A percentile compares a stretch with the other conserved stretches of the same genome.
phyloP scores from a whole-genome alignment of 2,888 invertebrate species.

The Elaeidobius kamerunicus region DNA sequence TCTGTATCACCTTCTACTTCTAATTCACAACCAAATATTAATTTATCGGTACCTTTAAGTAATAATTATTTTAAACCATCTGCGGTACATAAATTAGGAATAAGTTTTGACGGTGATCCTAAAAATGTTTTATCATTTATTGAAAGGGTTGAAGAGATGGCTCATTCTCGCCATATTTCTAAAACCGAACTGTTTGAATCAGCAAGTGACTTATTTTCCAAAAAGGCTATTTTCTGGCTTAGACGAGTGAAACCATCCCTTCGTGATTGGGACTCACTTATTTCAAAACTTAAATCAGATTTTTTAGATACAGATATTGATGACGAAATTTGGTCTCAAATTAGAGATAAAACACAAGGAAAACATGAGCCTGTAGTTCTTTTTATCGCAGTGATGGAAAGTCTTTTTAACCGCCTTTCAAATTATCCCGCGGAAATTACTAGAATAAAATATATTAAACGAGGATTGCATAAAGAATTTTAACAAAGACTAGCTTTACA shows the following conservation, averaged over 20 bases:
- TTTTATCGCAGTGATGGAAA: constrained; percentile 2
- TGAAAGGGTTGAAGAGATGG: neutral
- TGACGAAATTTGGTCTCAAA: constrained; percentile 11
- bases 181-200: neutral
- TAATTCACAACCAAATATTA: neutral
- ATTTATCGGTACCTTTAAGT: neutral
- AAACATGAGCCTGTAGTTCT: constrained; percentile 1
- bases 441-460: constrained; percentile 4
- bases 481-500: neutral
- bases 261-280: constrained; percentile 6
- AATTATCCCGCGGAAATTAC: constrained; percentile 2
- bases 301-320: constrained; percentile 10
- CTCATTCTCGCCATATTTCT: neutral
- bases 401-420: neutral
- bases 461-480: neutral
- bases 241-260: neutral
- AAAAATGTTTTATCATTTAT: neutral
- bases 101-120: neutral
- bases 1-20: no score
- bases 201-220: neutral
- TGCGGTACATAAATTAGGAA: neutral
- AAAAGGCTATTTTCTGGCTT: neutral
- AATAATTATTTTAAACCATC: neutral
- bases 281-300: constrained; percentile 1
- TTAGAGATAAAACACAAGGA: constrained; percentile 2